Conservation (phyloP, 2,888 invertebrate genomes). For the Xestia c-nigrum region DNA sequence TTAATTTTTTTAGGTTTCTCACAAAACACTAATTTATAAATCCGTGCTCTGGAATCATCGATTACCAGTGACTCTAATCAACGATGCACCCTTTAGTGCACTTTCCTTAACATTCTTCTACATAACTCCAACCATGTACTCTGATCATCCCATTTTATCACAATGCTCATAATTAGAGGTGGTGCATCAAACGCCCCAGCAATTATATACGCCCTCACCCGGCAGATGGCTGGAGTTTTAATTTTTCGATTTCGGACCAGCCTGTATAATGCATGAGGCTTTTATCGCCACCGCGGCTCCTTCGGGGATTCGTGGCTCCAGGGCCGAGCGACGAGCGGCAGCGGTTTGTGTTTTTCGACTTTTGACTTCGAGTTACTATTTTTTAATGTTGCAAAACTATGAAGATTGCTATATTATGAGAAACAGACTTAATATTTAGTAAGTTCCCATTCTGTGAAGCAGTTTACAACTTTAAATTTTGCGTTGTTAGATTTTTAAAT, state of each 20-base stretch:
- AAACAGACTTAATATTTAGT: not conserved
- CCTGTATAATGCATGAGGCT: conserved; percentile 89
- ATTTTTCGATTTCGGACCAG: conserved; percentile 90
- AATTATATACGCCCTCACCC: conserved; percentile 78
- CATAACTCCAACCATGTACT: conserved; percentile 29
- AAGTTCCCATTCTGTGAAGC: not conserved
- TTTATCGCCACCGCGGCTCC: conserved; percentile 89
- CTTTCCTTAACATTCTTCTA: not conserved
- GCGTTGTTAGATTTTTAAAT: not conserved
- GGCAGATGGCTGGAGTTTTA: conserved; percentile 89
- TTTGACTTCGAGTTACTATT: too few species aligned
- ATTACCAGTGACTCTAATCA: conserved; percentile 2
- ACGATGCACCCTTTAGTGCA: conserved; percentile 5
- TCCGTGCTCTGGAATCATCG: not conserved
- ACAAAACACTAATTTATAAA: not conserved
- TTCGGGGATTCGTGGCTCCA: conserved; percentile 80
- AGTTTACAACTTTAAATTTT: not conserved
- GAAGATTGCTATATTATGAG: not conserved
- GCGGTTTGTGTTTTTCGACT: conserved; percentile 61
- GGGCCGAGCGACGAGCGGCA: conserved; percentile 60
- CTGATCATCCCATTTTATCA: conserved; percentile 54
- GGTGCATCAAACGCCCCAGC: conserved; percentile 79
- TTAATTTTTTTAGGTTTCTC: not conserved
- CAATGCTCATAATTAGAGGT: conserved; percentile 76
- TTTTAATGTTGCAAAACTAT: not conserved